phyloP scores from a whole-genome alignment of 2,113 vertebrate species.

The Aptenodytes forsteri region DNA sequence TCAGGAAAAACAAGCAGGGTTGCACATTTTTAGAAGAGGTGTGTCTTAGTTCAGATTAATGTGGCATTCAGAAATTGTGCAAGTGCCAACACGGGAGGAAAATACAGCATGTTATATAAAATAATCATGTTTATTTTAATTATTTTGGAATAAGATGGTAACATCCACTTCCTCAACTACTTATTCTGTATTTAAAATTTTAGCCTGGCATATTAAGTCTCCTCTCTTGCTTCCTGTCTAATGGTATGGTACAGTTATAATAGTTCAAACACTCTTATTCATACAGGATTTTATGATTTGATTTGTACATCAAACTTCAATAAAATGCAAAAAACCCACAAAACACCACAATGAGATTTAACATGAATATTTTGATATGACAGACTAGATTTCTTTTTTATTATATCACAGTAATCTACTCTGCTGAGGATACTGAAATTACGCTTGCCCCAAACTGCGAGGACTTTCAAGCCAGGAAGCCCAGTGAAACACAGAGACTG shows the following conservation, averaged over 20 bases:
- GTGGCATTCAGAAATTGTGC: neutral
- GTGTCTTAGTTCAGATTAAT: constrained; percentile 4
- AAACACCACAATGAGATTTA: neutral
- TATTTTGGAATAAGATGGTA: neutral
- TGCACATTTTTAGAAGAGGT: constrained; percentile 33
- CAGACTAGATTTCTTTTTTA: neutral
- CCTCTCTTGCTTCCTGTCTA: neutral
- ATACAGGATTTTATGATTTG: neutral
- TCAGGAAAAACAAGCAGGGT: neutral
- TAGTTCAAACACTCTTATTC: neutral
- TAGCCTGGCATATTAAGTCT: neutral
- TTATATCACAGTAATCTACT: neutral
- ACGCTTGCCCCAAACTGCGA: neutral
- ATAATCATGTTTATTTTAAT: neutral
- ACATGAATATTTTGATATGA: neutral
- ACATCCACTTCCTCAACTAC: neutral
- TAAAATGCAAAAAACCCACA: neutral
- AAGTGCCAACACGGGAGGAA: neutral
- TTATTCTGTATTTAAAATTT: neutral
- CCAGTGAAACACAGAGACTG: neutral
- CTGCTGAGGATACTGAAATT: neutral
- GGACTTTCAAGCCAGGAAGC: neutral
- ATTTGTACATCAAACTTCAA: neutral
- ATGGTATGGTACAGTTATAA: neutral
- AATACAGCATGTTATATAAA: neutral